phyloP scores from a whole-genome alignment of 2,113 vertebrate genomes.

The Silurus meridionalis region DNA sequence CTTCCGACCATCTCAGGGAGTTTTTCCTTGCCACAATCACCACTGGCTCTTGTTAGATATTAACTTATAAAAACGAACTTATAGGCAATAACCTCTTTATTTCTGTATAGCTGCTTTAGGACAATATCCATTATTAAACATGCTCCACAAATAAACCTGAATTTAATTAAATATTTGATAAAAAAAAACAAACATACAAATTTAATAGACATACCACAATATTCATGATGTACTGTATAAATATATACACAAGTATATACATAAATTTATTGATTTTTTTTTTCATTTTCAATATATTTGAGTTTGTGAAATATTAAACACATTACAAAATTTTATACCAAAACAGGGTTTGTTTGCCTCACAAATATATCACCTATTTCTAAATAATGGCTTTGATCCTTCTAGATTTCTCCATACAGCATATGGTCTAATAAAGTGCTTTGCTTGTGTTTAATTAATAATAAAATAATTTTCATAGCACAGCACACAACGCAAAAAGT shows the following conservation, averaged over 20 bases:
- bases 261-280: no score
- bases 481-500: neutral
- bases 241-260: neutral
- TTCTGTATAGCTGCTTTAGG: no score
- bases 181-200: neutral
- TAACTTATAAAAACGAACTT: no score
- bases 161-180: neutral
- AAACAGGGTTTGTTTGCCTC: neutral
- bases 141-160: no score
- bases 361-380: neutral
- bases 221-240: neutral
- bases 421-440: slow-evolving; percentile 31
- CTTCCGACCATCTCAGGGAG: no score
- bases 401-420: neutral
- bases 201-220: neutral
- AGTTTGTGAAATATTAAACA: neutral
- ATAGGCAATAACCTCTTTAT: no score
- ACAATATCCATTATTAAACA: no score
- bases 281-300: neutral
- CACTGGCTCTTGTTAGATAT: no score
- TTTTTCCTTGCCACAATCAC: no score
- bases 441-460: neutral
- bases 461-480: neutral
- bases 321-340: neutral
- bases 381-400: neutral